Base-by-base conservation (phyloP, 2,888 invertebrate genomes). In the Mythimna vitellina region DNA sequence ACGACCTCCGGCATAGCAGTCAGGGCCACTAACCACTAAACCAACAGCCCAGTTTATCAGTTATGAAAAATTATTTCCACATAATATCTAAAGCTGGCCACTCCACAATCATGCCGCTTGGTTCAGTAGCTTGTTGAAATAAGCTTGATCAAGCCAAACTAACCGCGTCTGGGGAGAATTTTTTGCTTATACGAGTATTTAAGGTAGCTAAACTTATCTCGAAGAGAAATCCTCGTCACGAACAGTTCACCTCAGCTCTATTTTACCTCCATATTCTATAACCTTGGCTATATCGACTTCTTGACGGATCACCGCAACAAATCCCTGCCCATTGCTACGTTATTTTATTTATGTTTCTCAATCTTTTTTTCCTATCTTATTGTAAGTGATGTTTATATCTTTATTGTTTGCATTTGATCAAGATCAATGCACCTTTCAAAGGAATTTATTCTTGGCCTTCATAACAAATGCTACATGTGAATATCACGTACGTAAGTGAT, bases 371-470 rank as follows among this genome's bases (percentile, higher is more conserved):
- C 17, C 14, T 58, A n/a, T 46, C n/a, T 25, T 10, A 35, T 72
- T n/a, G 2, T 54, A 72, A 9, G 25, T 72, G 62, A 60, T 25
- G 58, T 35, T 58, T 60, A 38, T 60, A 38, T 22, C 22, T 35
- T 38, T 60, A 25, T 35, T n/a, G 60, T 49, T 35, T 49, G 10
- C 20, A 49, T 63, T 74, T 51, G 32, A 53, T 75, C 20, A 42
- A 74, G 65, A 42, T 51, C 29, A 64, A 53, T 71, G 65, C 38
- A 74, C 22, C 22, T 65, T 42, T 25, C 32, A 32, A 74, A 42
- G 17, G 0, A 12, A 22, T 32, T 74, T 65, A 25, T 53, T 32
- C 20, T 42, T 14, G 12, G 51, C 4, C 42, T 51, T 51, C 38
- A 51, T 32, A 51, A 3, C 14, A 74, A 74, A 29, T 63, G 17